Evolutionary conservation across 2,888 invertebrate species (phyloP), one percentile per base, ranked within the genome.

Genomic region (Trichogramma dendrolimi): DNA sequence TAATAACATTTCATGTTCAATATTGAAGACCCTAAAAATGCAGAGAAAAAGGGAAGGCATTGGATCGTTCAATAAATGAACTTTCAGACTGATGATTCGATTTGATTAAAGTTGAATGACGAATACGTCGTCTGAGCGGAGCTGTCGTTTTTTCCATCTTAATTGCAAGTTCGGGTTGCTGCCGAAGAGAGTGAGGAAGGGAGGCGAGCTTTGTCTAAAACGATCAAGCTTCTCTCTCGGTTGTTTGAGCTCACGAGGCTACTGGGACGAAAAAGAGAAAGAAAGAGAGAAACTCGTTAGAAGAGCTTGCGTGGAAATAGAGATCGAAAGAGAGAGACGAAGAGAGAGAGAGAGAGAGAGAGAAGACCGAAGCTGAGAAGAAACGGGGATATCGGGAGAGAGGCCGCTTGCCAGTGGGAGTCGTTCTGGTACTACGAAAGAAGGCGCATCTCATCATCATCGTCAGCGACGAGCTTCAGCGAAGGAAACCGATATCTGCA

Each of bases 401-500:
- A n/a, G 48, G 14, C 7, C 14, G 49, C 49, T 63, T 67, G 66
- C 67, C 70, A 69, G 72, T 71, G 73, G 73, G 76, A 78, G 78
- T 78, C 76, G 75, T 70, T 73, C 70, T 70, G 73, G 69, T 75
- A 78, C 77, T 76, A 74, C 73, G 73, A 73, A 72, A 71, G 77
- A 74, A 75, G 71, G 71, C 73, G 71, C 77, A 78, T 72, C 77
- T 73, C 71, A 70, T 70, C 72, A 71, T 69, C 73, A 70, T 71
- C 68, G 66, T 64, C 67, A n/a, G 42, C 14, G 41, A 5, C 43
- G 5, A 55, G 27, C 27, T 11, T 6, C 47, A 10, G 47, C 11
- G 47, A 5, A 6, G 38, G 27, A 1, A 6, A 27, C 6, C n/a
- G 27, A 7, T 8, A 11, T 14, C 38, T 38, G 10, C 39, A n/a